Evolutionary conservation across 2,797 vertebrate genomes (phyloP).

Genomic region (Astyanax mexicanus): DNA sequence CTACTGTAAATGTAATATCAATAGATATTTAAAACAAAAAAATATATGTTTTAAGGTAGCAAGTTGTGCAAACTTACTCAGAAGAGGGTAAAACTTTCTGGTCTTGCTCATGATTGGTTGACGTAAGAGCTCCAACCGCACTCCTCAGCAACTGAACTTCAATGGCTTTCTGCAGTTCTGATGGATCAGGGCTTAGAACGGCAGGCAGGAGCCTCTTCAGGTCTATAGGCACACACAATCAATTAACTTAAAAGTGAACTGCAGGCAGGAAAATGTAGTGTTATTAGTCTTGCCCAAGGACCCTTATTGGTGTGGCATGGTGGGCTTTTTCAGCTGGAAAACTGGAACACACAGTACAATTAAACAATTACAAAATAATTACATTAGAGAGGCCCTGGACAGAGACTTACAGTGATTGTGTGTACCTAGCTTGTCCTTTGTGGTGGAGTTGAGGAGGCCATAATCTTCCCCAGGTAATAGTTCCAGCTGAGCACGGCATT

Average conservation of each 20-base stretch:
- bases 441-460: slow-evolving; percentile 83
- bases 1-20: too few relatives aligned
- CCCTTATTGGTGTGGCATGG: too few relatives aligned
- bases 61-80: slow-evolving; percentile 93
- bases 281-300: too few relatives aligned
- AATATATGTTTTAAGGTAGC: too few relatives aligned
- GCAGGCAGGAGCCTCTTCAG: slow-evolving; percentile 94
- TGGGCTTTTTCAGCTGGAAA: too few relatives aligned
- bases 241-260: too few relatives aligned
- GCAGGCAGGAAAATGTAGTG: too few relatives aligned
- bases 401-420: not conserved
- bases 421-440: slow-evolving; percentile 95
- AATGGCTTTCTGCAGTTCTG: slow-evolving; percentile 95
- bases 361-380: too few relatives aligned
- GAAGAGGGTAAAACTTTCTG: slow-evolving; percentile 84
- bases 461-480: slow-evolving; percentile 96
- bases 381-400: not conserved
- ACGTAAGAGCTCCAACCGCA: slow-evolving; percentile 86
- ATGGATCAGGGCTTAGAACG: slow-evolving; percentile 93
- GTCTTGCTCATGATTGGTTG: slow-evolving; percentile 86
- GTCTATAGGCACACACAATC: slow-evolving; percentile 73
- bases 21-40: too few relatives aligned
- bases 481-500: slow-evolving; percentile 91
- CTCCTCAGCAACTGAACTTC: slow-evolving; percentile 96
- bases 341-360: too few relatives aligned